Percentiles rank a stretch among this genome's conserved stretches.
These are phyloP conservation scores for Ridgeia piscesae DNA, from an alignment of 1,140 invertebrate genomes.

Conservation along the genomic window DNA sequence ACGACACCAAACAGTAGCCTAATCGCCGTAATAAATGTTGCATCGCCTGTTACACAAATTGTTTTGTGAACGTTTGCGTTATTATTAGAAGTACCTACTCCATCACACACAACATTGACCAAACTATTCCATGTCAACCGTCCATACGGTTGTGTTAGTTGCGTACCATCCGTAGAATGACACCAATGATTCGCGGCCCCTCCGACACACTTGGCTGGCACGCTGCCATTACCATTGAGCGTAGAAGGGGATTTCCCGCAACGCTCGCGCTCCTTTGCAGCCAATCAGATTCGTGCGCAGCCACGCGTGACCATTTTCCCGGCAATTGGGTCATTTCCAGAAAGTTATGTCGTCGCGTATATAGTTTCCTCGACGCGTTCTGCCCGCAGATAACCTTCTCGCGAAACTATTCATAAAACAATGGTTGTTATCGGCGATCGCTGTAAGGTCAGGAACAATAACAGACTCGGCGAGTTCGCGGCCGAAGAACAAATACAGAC, in stretches of 20 bases:
- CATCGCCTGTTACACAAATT: not conserved
- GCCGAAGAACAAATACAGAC: not conserved
- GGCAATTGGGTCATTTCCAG: slow-evolving; percentile 3
- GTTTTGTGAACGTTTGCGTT: not conserved
- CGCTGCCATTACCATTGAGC: not conserved
- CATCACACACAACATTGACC: not conserved
- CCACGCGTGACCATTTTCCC: not conserved
- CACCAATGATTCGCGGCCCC: not conserved
- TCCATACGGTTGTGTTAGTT: not conserved
- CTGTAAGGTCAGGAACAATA: not conserved
- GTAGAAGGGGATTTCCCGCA: not conserved
- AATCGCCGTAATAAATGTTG: not conserved
- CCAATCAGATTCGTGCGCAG: not conserved
- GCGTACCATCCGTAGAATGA: not conserved
- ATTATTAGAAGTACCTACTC: not conserved
- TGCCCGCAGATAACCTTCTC: not conserved
- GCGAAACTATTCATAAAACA: not conserved
- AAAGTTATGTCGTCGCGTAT: not conserved
- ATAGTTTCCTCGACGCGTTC: not conserved
- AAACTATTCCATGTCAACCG: not conserved
- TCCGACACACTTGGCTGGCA: not conserved
- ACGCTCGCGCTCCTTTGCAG: not conserved
- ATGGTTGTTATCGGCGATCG: not conserved
- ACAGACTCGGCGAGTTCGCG: not conserved
- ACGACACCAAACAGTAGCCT: not conserved